Conservation (phyloP, 2,113 vertebrate genomes). For the Camelus bactrianus region DNA sequence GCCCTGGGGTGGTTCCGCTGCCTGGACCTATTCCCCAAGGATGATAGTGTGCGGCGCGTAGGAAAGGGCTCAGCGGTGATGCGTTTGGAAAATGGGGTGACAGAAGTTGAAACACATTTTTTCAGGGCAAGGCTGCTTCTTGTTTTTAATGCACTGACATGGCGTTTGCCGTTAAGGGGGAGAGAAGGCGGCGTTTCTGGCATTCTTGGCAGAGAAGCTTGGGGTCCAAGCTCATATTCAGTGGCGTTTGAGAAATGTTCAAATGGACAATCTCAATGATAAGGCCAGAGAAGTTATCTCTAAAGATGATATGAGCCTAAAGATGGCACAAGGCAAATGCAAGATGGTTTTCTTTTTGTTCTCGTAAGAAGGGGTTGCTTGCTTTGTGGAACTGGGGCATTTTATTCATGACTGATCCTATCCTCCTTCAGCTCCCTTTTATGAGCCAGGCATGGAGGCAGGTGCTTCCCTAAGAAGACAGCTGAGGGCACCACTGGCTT, state of each 20-base stretch:
- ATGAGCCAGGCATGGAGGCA: background rate
- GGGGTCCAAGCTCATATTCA: background rate
- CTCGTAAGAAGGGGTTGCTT: background rate
- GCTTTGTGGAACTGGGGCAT: background rate
- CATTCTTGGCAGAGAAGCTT: background rate
- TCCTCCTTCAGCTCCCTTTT: background rate
- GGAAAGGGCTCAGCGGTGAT: background rate
- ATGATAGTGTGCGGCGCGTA: rapidly evolving
- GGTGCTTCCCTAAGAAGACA: background rate
- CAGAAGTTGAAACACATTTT: background rate
- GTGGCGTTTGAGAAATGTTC: background rate
- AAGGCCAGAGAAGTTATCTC: background rate
- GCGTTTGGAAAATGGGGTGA: background rate
- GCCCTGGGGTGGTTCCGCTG: background rate
- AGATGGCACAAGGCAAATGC: rapidly evolving
- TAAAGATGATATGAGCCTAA: background rate
- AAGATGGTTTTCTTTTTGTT: background rate
- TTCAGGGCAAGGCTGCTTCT: background rate
- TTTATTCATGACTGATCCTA: background rate
- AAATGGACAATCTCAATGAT: background rate
- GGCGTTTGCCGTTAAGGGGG: background rate
- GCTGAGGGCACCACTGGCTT: background rate
- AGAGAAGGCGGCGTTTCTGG: background rate
- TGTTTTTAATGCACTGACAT: background rate
- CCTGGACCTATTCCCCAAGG: background rate